Base-by-base conservation (phyloP, 2,113 vertebrate species). In the Boleophthalmus pectinirostris region DNA sequence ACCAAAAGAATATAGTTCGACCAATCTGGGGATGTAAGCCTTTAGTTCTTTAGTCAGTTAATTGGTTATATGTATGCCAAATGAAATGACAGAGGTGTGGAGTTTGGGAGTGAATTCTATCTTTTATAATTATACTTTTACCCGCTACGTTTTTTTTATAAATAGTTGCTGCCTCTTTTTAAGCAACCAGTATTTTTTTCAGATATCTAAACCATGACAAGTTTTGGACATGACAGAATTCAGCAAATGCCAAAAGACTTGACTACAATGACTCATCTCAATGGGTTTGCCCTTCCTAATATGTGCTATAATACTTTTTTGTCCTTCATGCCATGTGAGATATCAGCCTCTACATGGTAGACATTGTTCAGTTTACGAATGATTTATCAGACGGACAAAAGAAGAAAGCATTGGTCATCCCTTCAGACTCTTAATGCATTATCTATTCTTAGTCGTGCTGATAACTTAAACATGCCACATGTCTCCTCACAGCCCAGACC, bases 401-500 rank as follows among this genome's bases (percentile, higher is more conserved):
- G 1, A 18, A 3, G 24, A 35, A 20, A 5, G 29, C 29, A 18
- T 20, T 11, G 60, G 29, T 20, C 29, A 11, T 35, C 29, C 16
- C 15, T 35, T 0, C 21, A 66, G 20, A 20, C 6, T 5, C 63
- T 57, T 20, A 68, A 56, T 70, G 67, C 43, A 61, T 33, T n/a
- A 14, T 1, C 23, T 60, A 18, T 72, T 20, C 53, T 49, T 35
- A 25, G 47, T 24, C 1, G 0, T 56, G 68, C 67, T 74, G 24
- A 10, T 69, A 16, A 29, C 16, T 46, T 61, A 3, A 29, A 33
- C 25, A 13, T 33, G 14, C 18, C 15, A 18, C 68, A 1, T 70
- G 0, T 20, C 5, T 70, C 60, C 33, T 20, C 72, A 29, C 91
- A 99, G 98, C 98, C 97, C 0, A 99, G 96, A 51, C 97, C 98